These are phyloP conservation scores for Anoplius nigerrimus DNA, from an alignment of 2,888 invertebrate genomes.

Conservation along the genomic window DNA sequence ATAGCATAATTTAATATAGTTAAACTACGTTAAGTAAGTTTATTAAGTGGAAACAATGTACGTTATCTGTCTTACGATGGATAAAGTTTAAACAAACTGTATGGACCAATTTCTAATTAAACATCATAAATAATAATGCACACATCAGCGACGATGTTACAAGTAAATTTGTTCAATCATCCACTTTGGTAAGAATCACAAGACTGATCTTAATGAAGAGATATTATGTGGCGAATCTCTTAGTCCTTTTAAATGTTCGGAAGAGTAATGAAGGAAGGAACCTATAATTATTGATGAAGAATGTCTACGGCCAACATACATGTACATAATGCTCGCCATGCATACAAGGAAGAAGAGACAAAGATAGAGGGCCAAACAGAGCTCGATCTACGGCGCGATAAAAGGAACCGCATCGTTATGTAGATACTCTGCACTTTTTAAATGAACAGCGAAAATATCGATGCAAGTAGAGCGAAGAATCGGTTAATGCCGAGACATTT, in stretches of 20 bases:
- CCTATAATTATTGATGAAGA: conserved; percentile 54
- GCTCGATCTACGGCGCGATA: not conserved
- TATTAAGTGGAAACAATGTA: no score
- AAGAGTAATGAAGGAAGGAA: conserved; percentile 45
- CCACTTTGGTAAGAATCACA: conserved; percentile 43
- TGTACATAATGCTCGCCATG: no score
- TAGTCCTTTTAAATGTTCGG: conserved; percentile 7
- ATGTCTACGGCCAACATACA: not conserved
- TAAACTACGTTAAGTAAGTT: no score
- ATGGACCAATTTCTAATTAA: no score
- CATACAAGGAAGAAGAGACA: not conserved
- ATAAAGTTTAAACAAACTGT: no score
- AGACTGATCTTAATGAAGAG: conserved; percentile 27
- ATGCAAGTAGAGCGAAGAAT: conserved; percentile 24
- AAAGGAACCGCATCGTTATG: conserved; percentile 12
- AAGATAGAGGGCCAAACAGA: not conserved
- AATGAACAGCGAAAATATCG: conserved; percentile 29
- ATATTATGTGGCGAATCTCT: conserved; percentile 39
- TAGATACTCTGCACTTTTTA: conserved; percentile 20
- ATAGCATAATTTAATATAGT: no score
- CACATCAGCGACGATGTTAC: no score
- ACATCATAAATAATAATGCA: no score
- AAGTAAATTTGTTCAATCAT: conserved; percentile 34
- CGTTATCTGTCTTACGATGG: no score
- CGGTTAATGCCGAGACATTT: conserved; percentile 10